Evolutionary conservation across 1,140 invertebrate species (phyloP).

Genomic region (Cyrtorhinus lividipennis): DNA sequence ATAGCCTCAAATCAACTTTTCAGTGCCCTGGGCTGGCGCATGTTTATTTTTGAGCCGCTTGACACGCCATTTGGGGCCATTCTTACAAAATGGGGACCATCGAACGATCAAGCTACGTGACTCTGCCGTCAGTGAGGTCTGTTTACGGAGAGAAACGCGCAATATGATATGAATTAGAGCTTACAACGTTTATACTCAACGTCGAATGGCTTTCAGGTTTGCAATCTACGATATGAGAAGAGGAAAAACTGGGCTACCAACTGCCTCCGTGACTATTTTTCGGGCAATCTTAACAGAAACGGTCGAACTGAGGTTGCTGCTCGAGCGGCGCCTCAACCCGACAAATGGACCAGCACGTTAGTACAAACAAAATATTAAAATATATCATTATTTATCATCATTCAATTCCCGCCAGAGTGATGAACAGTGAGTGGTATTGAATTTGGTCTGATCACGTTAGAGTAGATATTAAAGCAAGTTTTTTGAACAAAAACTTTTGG

Average conservation of each 20-base stretch:
- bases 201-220: constrained; percentile 6
- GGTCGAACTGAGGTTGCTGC: constrained; percentile 14
- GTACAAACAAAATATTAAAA: too few relatives aligned
- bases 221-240: not conserved
- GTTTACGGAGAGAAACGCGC: too few relatives aligned
- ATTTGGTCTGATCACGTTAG: too few relatives aligned
- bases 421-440: too few relatives aligned
- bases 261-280: constrained; percentile 18
- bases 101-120: constrained; percentile 43
- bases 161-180: too few relatives aligned
- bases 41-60: constrained; percentile 51
- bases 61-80: constrained; percentile 44
- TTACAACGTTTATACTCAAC: too few relatives aligned
- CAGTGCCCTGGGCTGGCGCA: constrained; percentile 47
- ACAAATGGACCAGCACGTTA: constrained; percentile 13
- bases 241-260: constrained; percentile 4
- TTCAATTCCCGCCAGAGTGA: too few relatives aligned
- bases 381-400: too few relatives aligned
- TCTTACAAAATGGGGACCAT: constrained; percentile 44
- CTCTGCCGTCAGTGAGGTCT: not conserved
- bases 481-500: too few relatives aligned
- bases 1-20: too few relatives aligned
- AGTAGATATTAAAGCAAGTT: too few relatives aligned
- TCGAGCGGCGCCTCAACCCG: constrained; percentile 11
- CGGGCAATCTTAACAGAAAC: constrained; percentile 15